Percentiles rank a stretch among this genome's conserved stretches.
Conservation (phyloP, 2,113 vertebrate species). For the Nibea albiflora region DNA sequence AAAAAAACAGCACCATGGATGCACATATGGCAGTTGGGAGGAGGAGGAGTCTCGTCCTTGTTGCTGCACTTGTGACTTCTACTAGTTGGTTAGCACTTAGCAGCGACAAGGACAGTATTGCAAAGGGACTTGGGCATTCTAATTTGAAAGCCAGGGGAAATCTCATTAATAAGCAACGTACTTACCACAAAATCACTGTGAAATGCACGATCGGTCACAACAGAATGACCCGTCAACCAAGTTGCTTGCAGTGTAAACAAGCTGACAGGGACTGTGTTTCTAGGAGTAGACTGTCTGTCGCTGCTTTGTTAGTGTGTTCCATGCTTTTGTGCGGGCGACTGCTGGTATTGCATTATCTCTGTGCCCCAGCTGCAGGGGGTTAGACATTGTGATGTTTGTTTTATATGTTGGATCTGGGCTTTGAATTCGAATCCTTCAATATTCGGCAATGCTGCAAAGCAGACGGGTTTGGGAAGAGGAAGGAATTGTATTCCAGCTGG, state of each 20-base stretch:
- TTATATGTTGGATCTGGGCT: slow-evolving; percentile 49
- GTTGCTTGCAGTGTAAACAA: slow-evolving; percentile 71
- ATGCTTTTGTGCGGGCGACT: slow-evolving; percentile 56
- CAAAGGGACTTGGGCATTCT: no score
- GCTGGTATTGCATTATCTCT: slow-evolving; percentile 51
- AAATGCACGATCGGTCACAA: neutral
- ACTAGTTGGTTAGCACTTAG: neutral
- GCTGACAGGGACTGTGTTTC: slow-evolving; percentile 43
- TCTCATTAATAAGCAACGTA: neutral
- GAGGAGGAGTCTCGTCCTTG: neutral
- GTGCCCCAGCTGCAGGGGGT: slow-evolving; percentile 36
- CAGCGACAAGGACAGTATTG: neutral
- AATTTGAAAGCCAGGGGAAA: neutral
- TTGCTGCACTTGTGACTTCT: neutral
- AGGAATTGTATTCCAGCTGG: slow-evolving; percentile 41
- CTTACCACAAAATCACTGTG: neutral
- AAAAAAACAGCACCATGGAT: no score
- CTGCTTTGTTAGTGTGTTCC: slow-evolving; percentile 54
- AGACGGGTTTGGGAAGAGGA: slow-evolving; percentile 43
- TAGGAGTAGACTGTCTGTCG: slow-evolving; percentile 50
- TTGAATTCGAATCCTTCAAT: slow-evolving; percentile 56
- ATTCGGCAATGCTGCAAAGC: slow-evolving; percentile 39
- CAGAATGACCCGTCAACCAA: slow-evolving; percentile 1
- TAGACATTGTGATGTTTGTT: slow-evolving; percentile 47
- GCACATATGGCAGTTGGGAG: neutral